These are phyloP conservation scores for Callocephalon fimbriatum DNA, from an alignment of 2,113 vertebrate genomes.

Conservation along the genomic window DNA sequence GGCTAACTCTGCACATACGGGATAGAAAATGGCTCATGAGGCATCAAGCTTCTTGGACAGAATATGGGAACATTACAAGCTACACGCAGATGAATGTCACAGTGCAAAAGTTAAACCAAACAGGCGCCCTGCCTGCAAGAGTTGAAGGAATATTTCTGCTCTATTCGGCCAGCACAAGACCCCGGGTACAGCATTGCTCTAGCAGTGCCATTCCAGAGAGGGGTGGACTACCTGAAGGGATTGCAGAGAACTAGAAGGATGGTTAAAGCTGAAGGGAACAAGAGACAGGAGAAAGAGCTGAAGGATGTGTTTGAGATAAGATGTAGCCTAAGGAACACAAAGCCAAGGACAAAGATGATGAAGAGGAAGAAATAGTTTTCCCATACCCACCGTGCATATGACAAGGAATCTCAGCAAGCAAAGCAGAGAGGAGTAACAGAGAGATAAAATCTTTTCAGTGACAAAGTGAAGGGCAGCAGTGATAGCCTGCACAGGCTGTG, in stretches of 20 bases:
- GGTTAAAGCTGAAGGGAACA: background rate
- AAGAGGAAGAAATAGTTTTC: background rate
- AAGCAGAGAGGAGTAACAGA: background rate
- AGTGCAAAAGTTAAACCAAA: background rate
- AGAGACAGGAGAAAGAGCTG: background rate
- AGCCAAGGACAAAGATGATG: background rate
- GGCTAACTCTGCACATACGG: background rate
- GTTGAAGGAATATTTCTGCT: background rate
- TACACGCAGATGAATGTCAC: background rate
- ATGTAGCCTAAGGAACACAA: background rate
- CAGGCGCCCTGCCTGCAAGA: background rate
- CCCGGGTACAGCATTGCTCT: background rate
- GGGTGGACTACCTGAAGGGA: background rate
- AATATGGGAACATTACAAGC: background rate
- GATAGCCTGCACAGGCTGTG: background rate
- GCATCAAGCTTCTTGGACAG: background rate
- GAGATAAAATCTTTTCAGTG: background rate
- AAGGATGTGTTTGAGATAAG: background rate
- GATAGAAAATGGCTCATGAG: background rate
- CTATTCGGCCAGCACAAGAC: background rate
- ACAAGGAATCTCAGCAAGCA: background rate
- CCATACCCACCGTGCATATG: background rate
- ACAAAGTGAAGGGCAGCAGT: background rate
- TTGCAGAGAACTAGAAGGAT: background rate
- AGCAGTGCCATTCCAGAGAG: background rate